These are phyloP conservation scores for Xestia ashworthii DNA, from an alignment of 2,888 invertebrate species.

Conservation along the genomic window DNA sequence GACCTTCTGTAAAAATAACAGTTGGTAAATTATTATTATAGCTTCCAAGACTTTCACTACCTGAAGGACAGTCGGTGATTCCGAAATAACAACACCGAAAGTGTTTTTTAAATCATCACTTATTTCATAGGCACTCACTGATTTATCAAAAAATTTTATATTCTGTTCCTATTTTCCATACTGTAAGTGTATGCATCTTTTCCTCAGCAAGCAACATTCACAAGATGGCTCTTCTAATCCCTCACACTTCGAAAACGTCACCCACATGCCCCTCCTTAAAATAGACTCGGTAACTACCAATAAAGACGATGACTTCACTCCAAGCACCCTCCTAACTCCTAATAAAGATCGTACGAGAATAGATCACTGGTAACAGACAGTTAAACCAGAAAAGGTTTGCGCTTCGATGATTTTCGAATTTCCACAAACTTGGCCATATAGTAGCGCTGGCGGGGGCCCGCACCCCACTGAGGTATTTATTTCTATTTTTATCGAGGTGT, in stretches of 20 bases:
- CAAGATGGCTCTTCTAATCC: constrained; percentile 6
- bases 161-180: too few species aligned
- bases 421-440: background rate
- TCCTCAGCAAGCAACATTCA: too few species aligned
- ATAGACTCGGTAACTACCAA: constrained; percentile 25
- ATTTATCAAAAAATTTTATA: background rate
- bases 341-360: constrained; percentile 33
- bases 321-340: constrained; percentile 23
- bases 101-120: background rate
- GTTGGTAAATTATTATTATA: background rate
- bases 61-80: background rate
- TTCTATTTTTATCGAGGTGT: too few species aligned
- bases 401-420: background rate
- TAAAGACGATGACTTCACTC: constrained; percentile 39
- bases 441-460: too few species aligned
- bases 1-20: background rate
- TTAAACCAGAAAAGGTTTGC: background rate
- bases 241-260: background rate
- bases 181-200: background rate
- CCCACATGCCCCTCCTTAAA: constrained; percentile 6
- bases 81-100: background rate
- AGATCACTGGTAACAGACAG: constrained; percentile 21
- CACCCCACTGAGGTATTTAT: too few species aligned
- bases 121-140: background rate
- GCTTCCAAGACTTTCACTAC: background rate